Base-by-base conservation (phyloP, 2,113 vertebrate genomes). In the Brachypodius melanocephalos region DNA sequence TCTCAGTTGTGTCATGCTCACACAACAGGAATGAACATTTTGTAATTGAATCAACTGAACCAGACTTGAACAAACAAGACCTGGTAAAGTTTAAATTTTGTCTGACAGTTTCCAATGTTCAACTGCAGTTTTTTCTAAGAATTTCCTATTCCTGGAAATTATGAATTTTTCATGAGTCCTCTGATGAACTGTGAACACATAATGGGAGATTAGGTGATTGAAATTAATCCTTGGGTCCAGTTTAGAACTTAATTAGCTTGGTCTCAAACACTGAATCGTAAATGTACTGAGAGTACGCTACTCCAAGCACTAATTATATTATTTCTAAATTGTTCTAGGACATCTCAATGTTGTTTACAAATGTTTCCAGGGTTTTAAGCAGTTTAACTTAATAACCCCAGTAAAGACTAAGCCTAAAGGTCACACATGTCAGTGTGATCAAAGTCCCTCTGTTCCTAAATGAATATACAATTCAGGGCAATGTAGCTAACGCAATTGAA, bases 311-410 rank as follows among this genome's bases (percentile, higher is more conserved):
- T 93, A 92, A 93, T 82, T 87, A 87, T 46, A 76, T 32, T 82
- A 85, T 80, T 85, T 88, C 67, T 83, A 89, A 85, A 95, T 89
- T 89, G 48, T 93, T 95, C 85, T 80, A 68, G 59, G 74, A 69
- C 62, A 43, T 85, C 79, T 94, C 69, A 83, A 2, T 51, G 14
- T 79, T 79, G 63, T 83, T 93, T 62, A 77, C 58, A 80, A 75
- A 89, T 12, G 34, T 73, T 91, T 89, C 58, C 46, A 90, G 29
- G 22, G 67, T 78, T 93, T 93, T 61, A 95, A 83, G 71, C 62
- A 57, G 54, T 87, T 95, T 87, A 52, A 81, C 69, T 87, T 85
- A 77, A 93, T 91, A 95, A 83, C 22, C 26, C 21, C 54, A 66
- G 42, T 49, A 91, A 92, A 95, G 62, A 65, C 38, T 68, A 75